Conservation (phyloP, 1,140 invertebrate genomes). For the Cyphomyrmex costatus region DNA sequence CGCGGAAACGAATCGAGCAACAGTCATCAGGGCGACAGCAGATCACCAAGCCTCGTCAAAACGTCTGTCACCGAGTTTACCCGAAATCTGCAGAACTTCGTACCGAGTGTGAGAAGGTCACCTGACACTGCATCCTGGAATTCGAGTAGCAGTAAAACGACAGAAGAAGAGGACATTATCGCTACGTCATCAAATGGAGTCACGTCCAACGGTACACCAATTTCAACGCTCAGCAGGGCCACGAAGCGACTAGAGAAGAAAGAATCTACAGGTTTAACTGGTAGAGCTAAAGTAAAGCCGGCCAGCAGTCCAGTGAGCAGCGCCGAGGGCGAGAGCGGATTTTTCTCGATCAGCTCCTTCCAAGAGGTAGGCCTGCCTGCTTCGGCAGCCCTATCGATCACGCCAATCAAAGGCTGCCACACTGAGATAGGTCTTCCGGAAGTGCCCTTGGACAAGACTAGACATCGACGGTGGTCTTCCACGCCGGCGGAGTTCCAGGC, state of each 20-base stretch:
- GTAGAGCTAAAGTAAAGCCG: constrained; percentile 84
- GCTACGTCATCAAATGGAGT: constrained; percentile 8
- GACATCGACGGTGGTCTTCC: constrained; percentile 85
- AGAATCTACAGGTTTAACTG: constrained; percentile 55
- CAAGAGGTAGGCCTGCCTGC: constrained; percentile 91
- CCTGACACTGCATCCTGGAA: constrained; percentile 81
- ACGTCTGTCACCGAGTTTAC: constrained; percentile 38
- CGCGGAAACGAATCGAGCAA: constrained; percentile 65
- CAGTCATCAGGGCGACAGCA: constrained; percentile 59
- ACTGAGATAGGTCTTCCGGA: constrained; percentile 84
- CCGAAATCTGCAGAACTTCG: constrained; percentile 65
- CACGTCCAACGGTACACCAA: constrained; percentile 33
- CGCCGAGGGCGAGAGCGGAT: constrained; percentile 93
- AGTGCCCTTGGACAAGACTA: constrained; percentile 79
- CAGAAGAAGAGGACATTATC: constrained; percentile 78
- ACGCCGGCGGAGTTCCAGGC: constrained; percentile 83
- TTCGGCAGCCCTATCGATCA: constrained; percentile 73
- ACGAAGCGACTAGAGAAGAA: constrained; percentile 60
- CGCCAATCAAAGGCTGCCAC: constrained; percentile 82
- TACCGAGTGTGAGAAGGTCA: constrained; percentile 79
- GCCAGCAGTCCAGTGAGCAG: constrained; percentile 87
- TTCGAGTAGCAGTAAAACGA: constrained; percentile 81
- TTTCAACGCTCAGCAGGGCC: constrained; percentile 68
- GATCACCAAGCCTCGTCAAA: constrained; percentile 56
- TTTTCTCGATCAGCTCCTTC: constrained; percentile 93